These are phyloP conservation scores for Caranx ignobilis DNA, from an alignment of 2,113 vertebrate genomes.

Conservation along the genomic window DNA sequence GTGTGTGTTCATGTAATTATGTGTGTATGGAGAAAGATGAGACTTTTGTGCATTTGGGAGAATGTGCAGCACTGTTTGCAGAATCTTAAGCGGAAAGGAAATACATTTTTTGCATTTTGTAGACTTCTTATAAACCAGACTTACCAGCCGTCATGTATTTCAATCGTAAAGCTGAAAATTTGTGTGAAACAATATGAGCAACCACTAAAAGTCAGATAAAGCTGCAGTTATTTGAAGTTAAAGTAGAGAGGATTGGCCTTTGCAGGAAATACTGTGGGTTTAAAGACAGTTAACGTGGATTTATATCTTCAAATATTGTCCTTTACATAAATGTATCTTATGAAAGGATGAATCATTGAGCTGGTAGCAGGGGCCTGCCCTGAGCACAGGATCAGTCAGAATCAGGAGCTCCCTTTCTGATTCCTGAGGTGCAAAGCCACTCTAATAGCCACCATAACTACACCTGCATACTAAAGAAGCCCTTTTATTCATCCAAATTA, in stretches of 20 bases:
- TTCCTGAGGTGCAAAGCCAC: conserved; percentile 65
- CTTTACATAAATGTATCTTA: conserved; percentile 61
- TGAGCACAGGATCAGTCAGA: conserved; percentile 62
- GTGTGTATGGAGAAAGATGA: not conserved
- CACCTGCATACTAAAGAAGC: conserved; percentile 71
- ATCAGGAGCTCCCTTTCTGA: conserved; percentile 59
- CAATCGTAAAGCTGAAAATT: conserved; percentile 14
- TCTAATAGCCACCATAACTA: conserved; percentile 62
- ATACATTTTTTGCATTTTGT: conserved; percentile 17
- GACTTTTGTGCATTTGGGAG: not conserved
- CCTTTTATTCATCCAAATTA: conserved; percentile 62
- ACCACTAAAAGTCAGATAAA: conserved; percentile 36
- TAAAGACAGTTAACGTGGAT: conserved; percentile 52
- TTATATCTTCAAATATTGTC: conserved; percentile 68
- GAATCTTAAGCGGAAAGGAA: conserved; percentile 16
- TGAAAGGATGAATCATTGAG: conserved; percentile 56
- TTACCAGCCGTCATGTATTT: conserved; percentile 25
- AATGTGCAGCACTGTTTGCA: not conserved
- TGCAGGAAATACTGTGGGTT: conserved; percentile 27
- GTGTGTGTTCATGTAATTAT: not conserved
- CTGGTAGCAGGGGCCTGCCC: conserved; percentile 41
- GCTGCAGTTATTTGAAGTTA: conserved; percentile 23
- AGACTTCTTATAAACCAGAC: conserved; percentile 27
- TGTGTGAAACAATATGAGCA: conserved; percentile 31
- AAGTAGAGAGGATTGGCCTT: conserved; percentile 26